phyloP scores from a whole-genome alignment of 2,797 vertebrate genomes.

The Melanotaenia maccullochi region DNA sequence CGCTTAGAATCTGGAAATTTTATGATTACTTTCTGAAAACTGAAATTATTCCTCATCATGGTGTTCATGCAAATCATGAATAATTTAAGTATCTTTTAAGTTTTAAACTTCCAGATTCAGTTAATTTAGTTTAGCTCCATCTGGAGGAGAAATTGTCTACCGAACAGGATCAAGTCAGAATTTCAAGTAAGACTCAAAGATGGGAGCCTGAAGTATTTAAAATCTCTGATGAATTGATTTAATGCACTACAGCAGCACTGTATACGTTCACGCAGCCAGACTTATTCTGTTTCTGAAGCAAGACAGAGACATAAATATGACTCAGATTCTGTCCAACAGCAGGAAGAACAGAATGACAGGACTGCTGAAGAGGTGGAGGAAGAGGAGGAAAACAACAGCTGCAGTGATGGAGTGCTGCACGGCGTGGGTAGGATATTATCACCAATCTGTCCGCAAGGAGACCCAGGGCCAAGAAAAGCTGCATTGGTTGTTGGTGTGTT shows the following conservation, averaged over 20 bases:
- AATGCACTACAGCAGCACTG: neutral
- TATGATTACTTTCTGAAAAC: too few relatives aligned
- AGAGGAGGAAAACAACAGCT: conserved; percentile 40
- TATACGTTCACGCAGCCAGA: neutral
- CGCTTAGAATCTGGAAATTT: too few relatives aligned
- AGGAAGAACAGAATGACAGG: conserved; percentile 34
- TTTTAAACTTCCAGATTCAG: neutral
- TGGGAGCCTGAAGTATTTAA: neutral
- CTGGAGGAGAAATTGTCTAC: neutral
- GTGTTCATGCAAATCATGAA: too few relatives aligned
- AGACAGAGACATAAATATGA: conserved; percentile 25
- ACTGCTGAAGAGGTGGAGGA: conserved; percentile 38
- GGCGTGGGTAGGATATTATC: conserved; percentile 16
- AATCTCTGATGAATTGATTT: neutral
- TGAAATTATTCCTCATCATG: too few relatives aligned
- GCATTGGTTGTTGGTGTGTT: neutral
- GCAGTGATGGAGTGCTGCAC: conserved; percentile 19
- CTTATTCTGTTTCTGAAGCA: neutral
- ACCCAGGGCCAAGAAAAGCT: neutral
- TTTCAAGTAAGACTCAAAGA: neutral
- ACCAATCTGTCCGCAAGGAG: conserved; percentile 11
- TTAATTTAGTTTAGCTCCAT: neutral
- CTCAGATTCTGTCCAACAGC: conserved; percentile 37
- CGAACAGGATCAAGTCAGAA: neutral
- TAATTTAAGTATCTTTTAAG: too few relatives aligned